Percentiles rank a stretch among this genome's conserved stretches.
These are phyloP conservation scores for Dysmachus trigonus DNA, from an alignment of 2,888 invertebrate genomes.

Conservation along the genomic window DNA sequence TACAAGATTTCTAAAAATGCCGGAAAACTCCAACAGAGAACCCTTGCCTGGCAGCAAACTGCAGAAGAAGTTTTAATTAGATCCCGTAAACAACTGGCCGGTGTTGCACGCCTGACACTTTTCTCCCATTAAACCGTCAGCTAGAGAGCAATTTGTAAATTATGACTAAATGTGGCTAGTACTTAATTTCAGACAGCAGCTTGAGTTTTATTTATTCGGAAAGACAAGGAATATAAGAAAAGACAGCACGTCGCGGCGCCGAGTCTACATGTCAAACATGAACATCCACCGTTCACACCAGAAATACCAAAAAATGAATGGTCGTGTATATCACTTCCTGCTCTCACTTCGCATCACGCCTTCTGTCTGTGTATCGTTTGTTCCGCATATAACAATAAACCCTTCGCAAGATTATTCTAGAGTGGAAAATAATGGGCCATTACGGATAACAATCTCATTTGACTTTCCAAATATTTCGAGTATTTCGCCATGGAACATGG, in stretches of 20 bases:
- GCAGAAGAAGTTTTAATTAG: slow-evolving; percentile 20
- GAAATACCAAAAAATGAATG: background rate
- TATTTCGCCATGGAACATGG: slow-evolving; percentile 20
- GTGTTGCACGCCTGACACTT: background rate
- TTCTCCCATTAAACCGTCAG: background rate
- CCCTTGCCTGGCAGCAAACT: background rate
- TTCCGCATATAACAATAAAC: background rate
- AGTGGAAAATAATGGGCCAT: slow-evolving; percentile 34
- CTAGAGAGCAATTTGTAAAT: background rate
- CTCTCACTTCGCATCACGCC: background rate
- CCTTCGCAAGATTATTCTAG: background rate
- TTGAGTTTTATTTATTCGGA: background rate
- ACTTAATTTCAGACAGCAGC: background rate
- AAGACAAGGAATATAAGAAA: background rate
- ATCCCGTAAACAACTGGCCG: background rate
- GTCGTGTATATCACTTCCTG: background rate
- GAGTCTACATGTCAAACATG: background rate
- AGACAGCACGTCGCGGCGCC: background rate
- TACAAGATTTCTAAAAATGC: background rate
- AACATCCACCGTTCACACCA: background rate
- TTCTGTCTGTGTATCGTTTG: background rate
- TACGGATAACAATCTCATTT: slow-evolving; percentile 39
- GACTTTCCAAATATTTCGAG: slow-evolving; percentile 24
- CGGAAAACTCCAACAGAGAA: background rate
- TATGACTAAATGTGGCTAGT: background rate